These are phyloP conservation scores for Lasius platythorax DNA, from an alignment of 2,888 invertebrate species.

Conservation along the genomic window DNA sequence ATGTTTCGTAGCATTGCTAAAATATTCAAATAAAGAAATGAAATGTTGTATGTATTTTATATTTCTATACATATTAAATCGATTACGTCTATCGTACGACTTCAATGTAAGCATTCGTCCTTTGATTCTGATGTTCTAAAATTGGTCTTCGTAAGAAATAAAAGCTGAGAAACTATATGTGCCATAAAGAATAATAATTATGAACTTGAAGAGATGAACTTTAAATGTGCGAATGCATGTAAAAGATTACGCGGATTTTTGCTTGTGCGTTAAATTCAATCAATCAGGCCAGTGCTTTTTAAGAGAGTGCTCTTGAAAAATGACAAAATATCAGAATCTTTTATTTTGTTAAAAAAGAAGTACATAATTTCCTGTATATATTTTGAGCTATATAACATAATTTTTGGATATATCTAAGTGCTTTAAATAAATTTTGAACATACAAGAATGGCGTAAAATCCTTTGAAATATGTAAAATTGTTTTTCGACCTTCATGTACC, in stretches of 20 bases:
- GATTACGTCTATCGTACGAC: not conserved
- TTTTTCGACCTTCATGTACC: too few relatives aligned
- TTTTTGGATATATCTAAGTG: not conserved
- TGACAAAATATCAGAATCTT: not conserved
- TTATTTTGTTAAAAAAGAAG: not conserved
- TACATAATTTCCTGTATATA: not conserved
- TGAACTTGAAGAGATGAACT: not conserved
- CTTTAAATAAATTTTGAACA: not conserved
- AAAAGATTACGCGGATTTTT: not conserved
- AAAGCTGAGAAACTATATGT: conserved; percentile 66
- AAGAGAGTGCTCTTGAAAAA: not conserved
- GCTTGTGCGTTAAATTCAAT: not conserved
- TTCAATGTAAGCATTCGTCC: not conserved
- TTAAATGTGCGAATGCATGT: not conserved
- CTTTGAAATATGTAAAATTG: too few relatives aligned
- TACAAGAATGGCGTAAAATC: too few relatives aligned
- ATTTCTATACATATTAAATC: not conserved
- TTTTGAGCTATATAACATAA: not conserved
- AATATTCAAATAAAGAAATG: conserved; percentile 16
- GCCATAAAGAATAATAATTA: conserved; percentile 67
- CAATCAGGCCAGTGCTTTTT: not conserved
- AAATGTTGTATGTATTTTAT: not conserved
- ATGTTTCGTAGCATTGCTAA: not conserved
- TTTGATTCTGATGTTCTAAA: not conserved
- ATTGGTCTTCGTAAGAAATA: not conserved